A percentile compares a stretch with the other conserved stretches of the same genome.
Evolutionary conservation across 1,140 invertebrate genomes (phyloP).

Genomic region (Philaenus spumarius): DNA sequence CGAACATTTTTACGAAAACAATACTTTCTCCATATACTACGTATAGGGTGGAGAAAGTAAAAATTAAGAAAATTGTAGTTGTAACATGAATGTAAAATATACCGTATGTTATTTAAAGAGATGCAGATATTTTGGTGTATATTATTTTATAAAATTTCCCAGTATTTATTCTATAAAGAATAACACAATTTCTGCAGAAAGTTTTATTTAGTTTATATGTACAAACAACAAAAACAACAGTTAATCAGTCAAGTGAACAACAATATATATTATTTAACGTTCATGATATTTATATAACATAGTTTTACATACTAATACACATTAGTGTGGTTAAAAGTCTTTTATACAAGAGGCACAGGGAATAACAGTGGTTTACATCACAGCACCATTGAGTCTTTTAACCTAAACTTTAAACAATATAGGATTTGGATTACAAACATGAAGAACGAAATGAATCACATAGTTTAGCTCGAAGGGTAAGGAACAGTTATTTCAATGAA

Average conservation of each 20-base stretch:
- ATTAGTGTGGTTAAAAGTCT: neutral
- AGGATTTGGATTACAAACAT: neutral
- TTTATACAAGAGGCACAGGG: conserved; percentile 4
- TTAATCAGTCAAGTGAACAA: conserved; percentile 13
- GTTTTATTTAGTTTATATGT: neutral
- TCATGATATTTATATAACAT: no score
- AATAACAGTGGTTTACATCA: neutral
- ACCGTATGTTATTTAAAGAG: no score
- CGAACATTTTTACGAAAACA: no score
- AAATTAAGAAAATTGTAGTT: no score
- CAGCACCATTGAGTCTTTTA: conserved; percentile 8
- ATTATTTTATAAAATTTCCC: no score
- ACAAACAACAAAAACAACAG: conserved; percentile 9
- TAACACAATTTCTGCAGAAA: neutral
- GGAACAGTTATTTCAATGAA: neutral
- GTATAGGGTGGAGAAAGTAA: no score
- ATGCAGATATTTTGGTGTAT: no score
- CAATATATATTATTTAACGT: neutral
- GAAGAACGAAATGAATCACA: neutral
- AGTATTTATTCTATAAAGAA: no score
- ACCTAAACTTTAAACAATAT: neutral
- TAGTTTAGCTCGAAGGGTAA: neutral
- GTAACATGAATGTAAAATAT: no score
- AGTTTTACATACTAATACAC: neutral
- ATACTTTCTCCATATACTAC: no score